Percentiles rank a stretch among this genome's conserved stretches.
These are phyloP conservation scores for Cherax quadricarinatus DNA, from an alignment of 1,140 invertebrate genomes.

Conservation along the genomic window DNA sequence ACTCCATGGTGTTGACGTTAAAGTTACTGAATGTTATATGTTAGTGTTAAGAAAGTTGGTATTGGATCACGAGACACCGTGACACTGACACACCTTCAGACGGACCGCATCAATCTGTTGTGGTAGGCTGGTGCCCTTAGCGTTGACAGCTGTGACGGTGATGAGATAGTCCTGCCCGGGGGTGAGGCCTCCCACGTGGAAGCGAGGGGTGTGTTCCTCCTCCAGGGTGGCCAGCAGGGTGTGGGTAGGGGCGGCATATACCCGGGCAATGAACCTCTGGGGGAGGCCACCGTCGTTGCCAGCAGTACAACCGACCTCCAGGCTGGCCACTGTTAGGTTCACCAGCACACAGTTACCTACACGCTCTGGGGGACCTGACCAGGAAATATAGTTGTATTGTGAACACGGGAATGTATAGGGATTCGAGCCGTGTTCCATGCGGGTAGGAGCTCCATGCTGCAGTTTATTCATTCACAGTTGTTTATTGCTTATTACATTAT, in stretches of 20 bases:
- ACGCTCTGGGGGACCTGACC: conserved; percentile 66
- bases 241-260: conserved; percentile 66
- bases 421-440: no score
- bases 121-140: conserved; percentile 96
- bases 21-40: no score
- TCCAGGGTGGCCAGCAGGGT: conserved; percentile 56
- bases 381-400: no score
- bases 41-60: no score
- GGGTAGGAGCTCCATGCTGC: no score
- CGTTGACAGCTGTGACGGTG: conserved; percentile 95
- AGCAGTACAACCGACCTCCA: conserved; percentile 66
- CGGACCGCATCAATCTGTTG: conserved; percentile 87
- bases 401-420: no score
- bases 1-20: no score
- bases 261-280: conserved; percentile 66
- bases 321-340: conserved; percentile 61
- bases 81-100: conserved; percentile 43
- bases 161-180: conserved; percentile 97
- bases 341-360: conserved; percentile 67
- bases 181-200: conserved; percentile 91
- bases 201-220: conserved; percentile 75
- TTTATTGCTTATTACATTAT: no score
- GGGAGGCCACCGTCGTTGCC: conserved; percentile 64
- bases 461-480: no score
- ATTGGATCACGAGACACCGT: no score